Evolutionary conservation across 2,113 vertebrate genomes (phyloP).

Genomic region (Chiloscyllium plagiosum): DNA sequence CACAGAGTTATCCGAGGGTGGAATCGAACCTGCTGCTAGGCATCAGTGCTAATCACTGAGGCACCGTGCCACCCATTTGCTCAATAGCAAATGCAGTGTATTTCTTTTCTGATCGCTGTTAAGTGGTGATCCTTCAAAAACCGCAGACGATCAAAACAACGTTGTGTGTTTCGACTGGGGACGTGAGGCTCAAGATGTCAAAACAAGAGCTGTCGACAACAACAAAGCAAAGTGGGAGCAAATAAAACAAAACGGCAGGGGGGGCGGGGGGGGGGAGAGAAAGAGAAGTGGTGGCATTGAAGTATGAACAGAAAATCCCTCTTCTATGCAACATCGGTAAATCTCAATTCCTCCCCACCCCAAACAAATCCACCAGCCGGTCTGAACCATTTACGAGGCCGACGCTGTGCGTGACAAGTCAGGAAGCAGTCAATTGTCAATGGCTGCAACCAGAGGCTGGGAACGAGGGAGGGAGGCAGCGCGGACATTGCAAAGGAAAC

Average conservation of each 20-base stretch:
- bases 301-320: not conserved
- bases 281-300: not conserved
- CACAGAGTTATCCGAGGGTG: too few relatives aligned
- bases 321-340: not conserved
- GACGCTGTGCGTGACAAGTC: not conserved
- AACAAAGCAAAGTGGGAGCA: not conserved
- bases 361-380: not conserved
- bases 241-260: not conserved
- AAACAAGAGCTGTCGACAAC: not conserved
- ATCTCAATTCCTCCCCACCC: not conserved
- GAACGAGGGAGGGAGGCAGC: not conserved
- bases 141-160: not conserved
- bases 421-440: not conserved
- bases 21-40: too few relatives aligned
- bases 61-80: not conserved
- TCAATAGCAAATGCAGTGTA: not conserved
- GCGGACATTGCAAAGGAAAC: not conserved
- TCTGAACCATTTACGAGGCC: not conserved
- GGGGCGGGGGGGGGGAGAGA: too few relatives aligned
- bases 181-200: not conserved
- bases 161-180: not conserved
- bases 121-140: not conserved
- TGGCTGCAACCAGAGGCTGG: not conserved
- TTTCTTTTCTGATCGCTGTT: too few relatives aligned
- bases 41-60: too few relatives aligned